Evolutionary conservation across 2,888 invertebrate genomes (phyloP).

Genomic region (Agrotis puta): DNA sequence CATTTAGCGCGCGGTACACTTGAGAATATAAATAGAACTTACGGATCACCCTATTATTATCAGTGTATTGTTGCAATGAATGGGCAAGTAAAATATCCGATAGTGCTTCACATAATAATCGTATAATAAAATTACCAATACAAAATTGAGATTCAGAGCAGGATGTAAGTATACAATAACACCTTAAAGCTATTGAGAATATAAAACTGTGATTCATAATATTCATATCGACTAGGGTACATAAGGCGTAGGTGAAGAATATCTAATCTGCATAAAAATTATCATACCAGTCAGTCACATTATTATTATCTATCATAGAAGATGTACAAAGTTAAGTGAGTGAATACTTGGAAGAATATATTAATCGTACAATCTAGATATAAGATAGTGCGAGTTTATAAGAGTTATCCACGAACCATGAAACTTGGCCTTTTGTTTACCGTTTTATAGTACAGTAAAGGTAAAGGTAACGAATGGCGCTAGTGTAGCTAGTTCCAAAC

Average conservation of each 20-base stretch:
- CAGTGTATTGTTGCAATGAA: background rate
- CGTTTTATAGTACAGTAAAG: constrained; percentile 2
- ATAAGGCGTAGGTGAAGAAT: constrained; percentile 53
- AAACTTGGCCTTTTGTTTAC: constrained; percentile 25
- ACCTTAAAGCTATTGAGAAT: constrained; percentile 42
- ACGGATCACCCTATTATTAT: too few species aligned
- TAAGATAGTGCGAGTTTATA: constrained; percentile 25
- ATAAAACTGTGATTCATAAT: constrained; percentile 54
- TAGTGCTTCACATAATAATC: constrained; percentile 52
- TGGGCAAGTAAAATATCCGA: constrained; percentile 35
- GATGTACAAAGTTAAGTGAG: constrained; percentile 42
- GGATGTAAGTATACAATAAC: constrained; percentile 39
- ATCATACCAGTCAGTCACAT: constrained; percentile 44
- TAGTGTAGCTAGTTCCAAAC: too few species aligned
- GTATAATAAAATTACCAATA: constrained; percentile 64
- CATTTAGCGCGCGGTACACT: background rate
- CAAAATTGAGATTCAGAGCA: constrained; percentile 66
- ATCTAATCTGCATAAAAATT: constrained; percentile 53
- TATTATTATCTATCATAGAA: constrained; percentile 31
- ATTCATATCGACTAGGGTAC: constrained; percentile 53
- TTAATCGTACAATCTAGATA: constrained; percentile 18
- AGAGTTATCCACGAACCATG: constrained; percentile 45
- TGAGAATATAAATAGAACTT: background rate
- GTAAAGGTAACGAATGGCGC: too few species aligned
- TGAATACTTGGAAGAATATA: constrained; percentile 36